phyloP scores from a whole-genome alignment of 1,140 invertebrate species.

The Pollicipes pollicipes region DNA sequence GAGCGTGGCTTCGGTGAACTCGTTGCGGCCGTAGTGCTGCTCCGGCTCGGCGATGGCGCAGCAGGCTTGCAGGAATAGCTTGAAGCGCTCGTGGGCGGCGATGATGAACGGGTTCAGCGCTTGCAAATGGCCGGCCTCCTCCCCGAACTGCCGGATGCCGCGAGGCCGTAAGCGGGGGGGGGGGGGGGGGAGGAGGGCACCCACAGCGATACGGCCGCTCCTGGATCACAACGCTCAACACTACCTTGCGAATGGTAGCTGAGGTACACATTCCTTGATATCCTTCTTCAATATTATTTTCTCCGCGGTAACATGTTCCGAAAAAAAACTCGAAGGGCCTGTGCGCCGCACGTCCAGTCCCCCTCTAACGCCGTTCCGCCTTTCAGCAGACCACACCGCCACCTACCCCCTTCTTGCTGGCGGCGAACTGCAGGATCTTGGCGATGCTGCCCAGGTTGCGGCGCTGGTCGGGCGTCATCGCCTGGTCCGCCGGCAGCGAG shows the following conservation, averaged over 20 bases:
- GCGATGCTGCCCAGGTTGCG: slow-evolving; percentile 61
- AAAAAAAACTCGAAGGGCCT: slow-evolving; percentile 6
- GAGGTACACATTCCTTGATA: slow-evolving; percentile 1
- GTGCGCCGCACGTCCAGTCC: no score
- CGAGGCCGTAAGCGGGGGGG: no score
- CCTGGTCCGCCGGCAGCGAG: slow-evolving; percentile 40
- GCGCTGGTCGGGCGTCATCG: slow-evolving; percentile 49
- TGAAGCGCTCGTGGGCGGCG: slow-evolving; percentile 60
- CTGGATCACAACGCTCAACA: slow-evolving; percentile 4
- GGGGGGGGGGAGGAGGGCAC: slow-evolving; percentile 15
- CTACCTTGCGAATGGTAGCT: background rate
- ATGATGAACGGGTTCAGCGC: slow-evolving; percentile 59
- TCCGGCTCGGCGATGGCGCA: slow-evolving; percentile 54
- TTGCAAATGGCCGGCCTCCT: slow-evolving; percentile 53
- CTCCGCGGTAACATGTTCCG: slow-evolving; percentile 24
- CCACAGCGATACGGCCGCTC: slow-evolving; percentile 12
- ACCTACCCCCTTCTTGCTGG: slow-evolving; percentile 62
- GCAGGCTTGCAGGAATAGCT: slow-evolving; percentile 49
- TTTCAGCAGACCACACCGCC: no score
- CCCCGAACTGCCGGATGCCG: no score
- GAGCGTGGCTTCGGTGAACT: slow-evolving; percentile 56
- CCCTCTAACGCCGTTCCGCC: no score
- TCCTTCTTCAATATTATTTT: slow-evolving; percentile 17
- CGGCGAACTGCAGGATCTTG: slow-evolving; percentile 63
- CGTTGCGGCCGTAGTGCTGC: slow-evolving; percentile 49